Conservation (phyloP, 53 echinoderm and acorn worm genomes). For the Paracentrotus lividus region DNA sequence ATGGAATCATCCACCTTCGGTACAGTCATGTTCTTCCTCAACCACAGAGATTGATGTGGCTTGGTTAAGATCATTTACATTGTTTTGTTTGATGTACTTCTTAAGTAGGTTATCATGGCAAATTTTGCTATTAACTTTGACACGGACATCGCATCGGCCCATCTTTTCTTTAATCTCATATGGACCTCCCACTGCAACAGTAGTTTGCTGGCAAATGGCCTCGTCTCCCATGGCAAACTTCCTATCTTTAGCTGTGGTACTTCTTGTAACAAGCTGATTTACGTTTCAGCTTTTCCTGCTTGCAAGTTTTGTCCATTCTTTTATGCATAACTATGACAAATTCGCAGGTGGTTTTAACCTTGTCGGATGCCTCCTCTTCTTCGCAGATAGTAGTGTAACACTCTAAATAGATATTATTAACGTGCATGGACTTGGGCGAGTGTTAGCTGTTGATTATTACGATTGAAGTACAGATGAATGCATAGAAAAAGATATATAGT, state of each 20-base stretch:
- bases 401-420: too few relatives aligned
- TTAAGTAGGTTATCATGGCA: slow-evolving; percentile 18
- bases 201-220: slow-evolving; percentile 75
- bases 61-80: background rate
- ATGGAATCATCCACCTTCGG: too few relatives aligned
- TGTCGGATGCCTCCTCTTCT: background rate
- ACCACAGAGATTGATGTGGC: background rate
- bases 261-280: background rate
- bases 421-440: too few relatives aligned
- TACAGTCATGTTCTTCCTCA: background rate
- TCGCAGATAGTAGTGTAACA: slow-evolving; percentile 49
- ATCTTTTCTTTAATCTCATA: slow-evolving; percentile 73
- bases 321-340: slow-evolving; percentile 57
- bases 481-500: too few relatives aligned
- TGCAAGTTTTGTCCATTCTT: slow-evolving; percentile 35
- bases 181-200: slow-evolving; percentile 83
- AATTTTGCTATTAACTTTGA: slow-evolving; percentile 65
- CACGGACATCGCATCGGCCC: slow-evolving; percentile 60
- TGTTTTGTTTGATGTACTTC: background rate
- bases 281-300: slow-evolving; percentile 28
- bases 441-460: too few relatives aligned
- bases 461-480: too few relatives aligned
- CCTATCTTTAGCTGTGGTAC: slow-evolving; percentile 52
- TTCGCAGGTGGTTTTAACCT: slow-evolving; percentile 43
- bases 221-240: slow-evolving; percentile 73